Evolutionary conservation across 2,797 vertebrate species (phyloP).

Genomic region (Falco novaeseelandiae): DNA sequence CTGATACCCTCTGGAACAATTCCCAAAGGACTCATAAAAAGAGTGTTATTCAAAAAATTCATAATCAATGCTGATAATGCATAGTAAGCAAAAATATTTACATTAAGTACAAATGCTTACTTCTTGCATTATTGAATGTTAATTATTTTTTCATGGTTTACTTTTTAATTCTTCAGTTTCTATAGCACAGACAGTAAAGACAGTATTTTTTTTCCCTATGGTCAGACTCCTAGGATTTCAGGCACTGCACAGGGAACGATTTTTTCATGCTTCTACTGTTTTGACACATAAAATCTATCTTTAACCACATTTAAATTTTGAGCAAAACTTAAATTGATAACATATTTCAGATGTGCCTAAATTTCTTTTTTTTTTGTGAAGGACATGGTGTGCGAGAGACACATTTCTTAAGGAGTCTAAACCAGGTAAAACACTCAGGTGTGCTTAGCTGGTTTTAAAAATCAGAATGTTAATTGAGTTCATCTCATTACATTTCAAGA

Average conservation of each 20-base stretch:
- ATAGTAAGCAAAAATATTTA: neutral
- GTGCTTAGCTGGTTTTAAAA: neutral
- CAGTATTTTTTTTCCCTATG: neutral
- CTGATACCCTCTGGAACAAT: neutral
- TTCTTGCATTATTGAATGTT: neutral
- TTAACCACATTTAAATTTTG: neutral
- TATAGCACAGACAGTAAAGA: neutral
- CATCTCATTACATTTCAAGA: neutral
- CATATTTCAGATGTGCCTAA: neutral
- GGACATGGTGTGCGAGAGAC: neutral
- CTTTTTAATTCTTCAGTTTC: constrained; percentile 6
- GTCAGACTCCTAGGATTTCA: neutral
- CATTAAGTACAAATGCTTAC: neutral
- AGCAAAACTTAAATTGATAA: neutral
- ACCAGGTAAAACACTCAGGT: neutral
- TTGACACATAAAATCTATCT: constrained; percentile 26
- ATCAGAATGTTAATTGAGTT: neutral
- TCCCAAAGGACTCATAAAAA: neutral
- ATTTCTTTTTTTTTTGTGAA: neutral
- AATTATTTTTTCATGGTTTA: neutral
- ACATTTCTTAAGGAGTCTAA: neutral
- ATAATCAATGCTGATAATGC: neutral
- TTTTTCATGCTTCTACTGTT: neutral
- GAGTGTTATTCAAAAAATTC: neutral
- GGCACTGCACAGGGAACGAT: neutral